Conservation (phyloP, 2,113 vertebrate species). For the Petrocephalus microphthalmus region DNA sequence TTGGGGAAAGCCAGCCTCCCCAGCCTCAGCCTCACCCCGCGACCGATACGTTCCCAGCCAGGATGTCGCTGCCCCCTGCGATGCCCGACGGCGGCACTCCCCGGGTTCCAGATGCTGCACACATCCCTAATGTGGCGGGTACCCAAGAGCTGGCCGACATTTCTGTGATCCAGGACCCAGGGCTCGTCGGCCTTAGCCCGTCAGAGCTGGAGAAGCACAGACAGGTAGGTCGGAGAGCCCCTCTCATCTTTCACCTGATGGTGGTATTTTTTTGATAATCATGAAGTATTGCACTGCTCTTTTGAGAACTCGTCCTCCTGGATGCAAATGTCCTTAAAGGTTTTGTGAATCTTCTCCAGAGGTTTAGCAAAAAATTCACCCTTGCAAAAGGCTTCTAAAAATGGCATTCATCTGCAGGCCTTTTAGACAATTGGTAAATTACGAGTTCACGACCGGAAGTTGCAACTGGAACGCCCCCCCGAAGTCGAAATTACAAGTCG, state of each 20-base stretch:
- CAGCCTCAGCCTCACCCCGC: conserved; percentile 24
- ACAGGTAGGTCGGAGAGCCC: conserved; percentile 62
- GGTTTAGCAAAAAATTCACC: background rate
- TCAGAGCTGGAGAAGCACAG: conserved; percentile 88
- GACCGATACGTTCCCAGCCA: conserved; percentile 45
- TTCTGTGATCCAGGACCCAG: conserved; percentile 67
- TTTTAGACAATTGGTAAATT: no score
- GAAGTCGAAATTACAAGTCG: no score
- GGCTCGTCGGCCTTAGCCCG: conserved; percentile 73
- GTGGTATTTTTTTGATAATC: background rate
- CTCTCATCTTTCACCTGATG: background rate
- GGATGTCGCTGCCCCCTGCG: conserved; percentile 44
- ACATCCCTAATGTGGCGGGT: conserved; percentile 52
- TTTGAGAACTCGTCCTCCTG: background rate
- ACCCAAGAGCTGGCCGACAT: conserved; percentile 69
- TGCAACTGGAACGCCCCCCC: no score
- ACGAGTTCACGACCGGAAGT: no score
- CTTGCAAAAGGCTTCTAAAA: background rate
- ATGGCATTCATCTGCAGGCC: background rate
- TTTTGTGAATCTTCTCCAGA: background rate
- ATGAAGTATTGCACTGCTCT: background rate
- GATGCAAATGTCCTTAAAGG: background rate
- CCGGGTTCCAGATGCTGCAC: conserved; percentile 51
- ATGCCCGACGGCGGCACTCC: conserved; percentile 47
- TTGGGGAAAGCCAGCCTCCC: conserved; percentile 41